Conservation (phyloP, 2,113 vertebrate genomes). For the Seriola rivoliana region DNA sequence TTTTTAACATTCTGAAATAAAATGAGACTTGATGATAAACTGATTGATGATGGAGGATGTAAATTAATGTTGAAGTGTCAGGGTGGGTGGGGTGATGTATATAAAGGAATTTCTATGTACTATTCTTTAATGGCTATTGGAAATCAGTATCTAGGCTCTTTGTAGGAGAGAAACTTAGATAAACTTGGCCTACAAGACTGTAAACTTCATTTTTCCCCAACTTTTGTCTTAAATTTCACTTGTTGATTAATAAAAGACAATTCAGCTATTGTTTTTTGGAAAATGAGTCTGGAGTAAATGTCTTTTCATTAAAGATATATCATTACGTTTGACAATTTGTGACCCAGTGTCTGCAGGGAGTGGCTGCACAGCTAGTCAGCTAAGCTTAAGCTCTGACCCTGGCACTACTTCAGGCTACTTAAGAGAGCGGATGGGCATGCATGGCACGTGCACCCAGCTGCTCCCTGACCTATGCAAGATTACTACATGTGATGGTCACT, state of each 20-base stretch:
- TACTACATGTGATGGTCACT: constrained; percentile 57
- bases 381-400: constrained; percentile 63
- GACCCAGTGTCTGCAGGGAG: constrained; percentile 35
- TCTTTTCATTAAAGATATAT: not conserved
- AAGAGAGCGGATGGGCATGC: constrained; percentile 53
- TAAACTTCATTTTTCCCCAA: not conserved
- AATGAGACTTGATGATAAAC: not conserved
- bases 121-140: not conserved
- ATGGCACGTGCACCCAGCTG: constrained; percentile 59
- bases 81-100: not conserved
- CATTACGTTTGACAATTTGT: constrained; percentile 20
- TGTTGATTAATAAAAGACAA: constrained; percentile 14
- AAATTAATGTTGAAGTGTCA: not conserved
- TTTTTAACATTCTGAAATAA: not conserved
- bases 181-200: not conserved
- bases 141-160: not conserved
- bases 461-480: constrained; percentile 57
- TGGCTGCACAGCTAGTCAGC: constrained; percentile 36
- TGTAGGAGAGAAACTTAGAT: not conserved
- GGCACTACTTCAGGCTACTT: constrained; percentile 54
- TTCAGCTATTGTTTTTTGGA: constrained; percentile 1
- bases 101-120: not conserved
- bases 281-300: not conserved
- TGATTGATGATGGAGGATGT: not conserved
- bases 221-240: not conserved